Evolutionary conservation across 2,113 vertebrate genomes (phyloP).

Genomic region (Phycodurus eques): DNA sequence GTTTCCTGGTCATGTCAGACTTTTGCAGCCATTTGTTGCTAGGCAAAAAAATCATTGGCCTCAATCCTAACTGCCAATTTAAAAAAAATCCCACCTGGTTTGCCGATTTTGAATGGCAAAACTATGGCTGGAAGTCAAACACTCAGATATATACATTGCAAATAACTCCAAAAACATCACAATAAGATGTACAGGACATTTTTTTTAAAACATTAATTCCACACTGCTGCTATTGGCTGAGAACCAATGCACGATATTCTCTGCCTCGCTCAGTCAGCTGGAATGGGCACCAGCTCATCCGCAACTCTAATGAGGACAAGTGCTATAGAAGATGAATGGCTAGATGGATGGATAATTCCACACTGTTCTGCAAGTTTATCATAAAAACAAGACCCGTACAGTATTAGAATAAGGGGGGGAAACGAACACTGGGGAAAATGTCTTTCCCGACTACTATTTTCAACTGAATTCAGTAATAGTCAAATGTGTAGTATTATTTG

Average conservation of each 20-base stretch:
- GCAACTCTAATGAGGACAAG: neutral
- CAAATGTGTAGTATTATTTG: neutral
- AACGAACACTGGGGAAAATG: neutral
- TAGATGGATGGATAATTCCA: too few relatives aligned
- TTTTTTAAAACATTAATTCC: too few relatives aligned
- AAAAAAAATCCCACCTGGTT: neutral
- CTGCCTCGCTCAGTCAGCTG: neutral
- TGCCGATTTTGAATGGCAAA: neutral
- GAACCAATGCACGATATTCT: neutral
- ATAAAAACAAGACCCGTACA: neutral
- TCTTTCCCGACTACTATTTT: neutral
- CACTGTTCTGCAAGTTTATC: too few relatives aligned
- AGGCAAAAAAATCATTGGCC: neutral
- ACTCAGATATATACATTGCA: neutral
- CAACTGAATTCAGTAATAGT: neutral
- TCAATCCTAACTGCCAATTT: neutral
- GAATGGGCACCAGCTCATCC: neutral
- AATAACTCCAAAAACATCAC: neutral
- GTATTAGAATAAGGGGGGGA: neutral
- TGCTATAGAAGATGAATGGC: neutral
- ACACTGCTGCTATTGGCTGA: neutral
- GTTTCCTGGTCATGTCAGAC: too few relatives aligned
- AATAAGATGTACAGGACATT: too few relatives aligned
- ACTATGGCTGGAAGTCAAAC: too few relatives aligned
- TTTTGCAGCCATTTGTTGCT: neutral